phyloP scores from a whole-genome alignment of 2,113 vertebrate genomes.

The Anguilla rostrata region DNA sequence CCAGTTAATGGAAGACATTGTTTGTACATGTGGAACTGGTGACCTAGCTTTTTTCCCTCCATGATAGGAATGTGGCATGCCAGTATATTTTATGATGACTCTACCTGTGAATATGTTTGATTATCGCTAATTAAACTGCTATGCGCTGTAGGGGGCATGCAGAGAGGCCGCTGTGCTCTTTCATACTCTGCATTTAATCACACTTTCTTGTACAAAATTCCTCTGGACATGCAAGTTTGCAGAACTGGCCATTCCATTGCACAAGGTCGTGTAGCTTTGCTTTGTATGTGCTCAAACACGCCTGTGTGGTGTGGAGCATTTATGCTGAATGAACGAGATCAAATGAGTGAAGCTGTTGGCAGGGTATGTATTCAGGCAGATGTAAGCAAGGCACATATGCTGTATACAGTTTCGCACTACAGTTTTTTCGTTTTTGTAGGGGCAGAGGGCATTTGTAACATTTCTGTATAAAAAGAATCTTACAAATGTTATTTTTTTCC shows the following conservation, averaged over 20 bases:
- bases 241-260: neutral
- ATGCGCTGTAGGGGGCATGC: too few relatives aligned
- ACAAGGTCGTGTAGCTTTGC: neutral
- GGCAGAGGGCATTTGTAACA: neutral
- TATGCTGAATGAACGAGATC: neutral
- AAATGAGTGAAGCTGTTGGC: neutral
- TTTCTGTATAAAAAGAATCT: slow-evolving; percentile 4
- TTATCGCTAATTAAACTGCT: too few relatives aligned
- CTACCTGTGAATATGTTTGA: too few relatives aligned
- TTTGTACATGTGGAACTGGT: too few relatives aligned
- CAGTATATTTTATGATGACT: too few relatives aligned
- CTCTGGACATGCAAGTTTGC: neutral
- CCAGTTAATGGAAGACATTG: too few relatives aligned
- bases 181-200: neutral
- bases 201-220: neutral
- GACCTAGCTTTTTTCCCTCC: too few relatives aligned
- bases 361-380: neutral
- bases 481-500: too few relatives aligned
- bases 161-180: too few relatives aligned
- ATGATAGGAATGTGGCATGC: too few relatives aligned
- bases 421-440: neutral
- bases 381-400: slow-evolving; percentile 1
- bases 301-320: neutral
- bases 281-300: neutral
- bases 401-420: neutral